These are phyloP conservation scores for Digitonthophagus gazella DNA, from an alignment of 2,888 invertebrate species.

Conservation along the genomic window DNA sequence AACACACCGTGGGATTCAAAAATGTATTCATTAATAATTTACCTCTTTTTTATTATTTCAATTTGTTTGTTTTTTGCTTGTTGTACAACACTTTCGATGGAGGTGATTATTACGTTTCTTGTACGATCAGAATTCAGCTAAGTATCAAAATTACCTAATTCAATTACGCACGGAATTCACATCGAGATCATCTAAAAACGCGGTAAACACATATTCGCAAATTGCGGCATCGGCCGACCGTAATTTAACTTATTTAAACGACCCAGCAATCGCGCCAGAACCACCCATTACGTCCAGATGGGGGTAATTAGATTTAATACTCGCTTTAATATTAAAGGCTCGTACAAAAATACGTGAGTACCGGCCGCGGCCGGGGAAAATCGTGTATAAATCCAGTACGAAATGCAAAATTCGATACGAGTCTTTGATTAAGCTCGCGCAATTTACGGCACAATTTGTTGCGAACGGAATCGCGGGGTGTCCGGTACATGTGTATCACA, in stretches of 20 bases:
- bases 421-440: neutral
- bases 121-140: no score
- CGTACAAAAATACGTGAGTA: neutral
- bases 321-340: neutral
- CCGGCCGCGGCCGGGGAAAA: neutral
- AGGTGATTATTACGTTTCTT: no score
- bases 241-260: neutral
- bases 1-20: neutral
- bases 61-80: no score
- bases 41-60: no score
- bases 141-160: neutral
- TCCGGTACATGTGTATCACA: slow-evolving; percentile 2
- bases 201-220: neutral
- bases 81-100: no score
- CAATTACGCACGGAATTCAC: neutral
- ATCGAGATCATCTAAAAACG: neutral
- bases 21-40: no score
- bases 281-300: neutral
- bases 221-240: neutral
- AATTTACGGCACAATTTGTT: neutral
- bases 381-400: neutral
- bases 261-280: neutral
- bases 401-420: neutral
- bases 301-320: neutral
- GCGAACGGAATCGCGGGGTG: neutral